These are phyloP conservation scores for Papilio elwesi DNA, from an alignment of 2,888 invertebrate species.

Conservation along the genomic window DNA sequence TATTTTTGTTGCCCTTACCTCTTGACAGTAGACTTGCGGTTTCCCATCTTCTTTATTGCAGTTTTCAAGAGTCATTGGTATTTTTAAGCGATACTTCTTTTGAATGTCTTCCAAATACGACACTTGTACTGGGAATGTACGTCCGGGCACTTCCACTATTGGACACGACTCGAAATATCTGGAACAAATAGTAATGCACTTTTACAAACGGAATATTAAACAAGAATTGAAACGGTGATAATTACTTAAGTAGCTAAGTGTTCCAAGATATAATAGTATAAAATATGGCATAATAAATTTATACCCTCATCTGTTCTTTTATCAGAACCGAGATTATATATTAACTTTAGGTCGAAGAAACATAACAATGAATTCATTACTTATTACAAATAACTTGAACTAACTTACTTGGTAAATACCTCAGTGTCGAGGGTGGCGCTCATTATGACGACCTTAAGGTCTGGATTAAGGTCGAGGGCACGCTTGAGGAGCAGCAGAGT, in stretches of 20 bases:
- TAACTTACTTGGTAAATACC: constrained; percentile 84
- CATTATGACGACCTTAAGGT: constrained; percentile 87
- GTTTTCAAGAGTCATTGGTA: constrained; percentile 60
- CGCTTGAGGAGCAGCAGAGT: constrained; percentile 84
- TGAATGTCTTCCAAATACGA: constrained; percentile 83
- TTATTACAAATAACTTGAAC: no score
- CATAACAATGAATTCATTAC: no score
- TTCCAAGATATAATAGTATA: no score
- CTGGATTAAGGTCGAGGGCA: constrained; percentile 79
- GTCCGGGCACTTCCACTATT: constrained; percentile 82
- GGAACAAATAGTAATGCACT: constrained; percentile 37
- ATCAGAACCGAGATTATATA: no score
- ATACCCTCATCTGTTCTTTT: no score
- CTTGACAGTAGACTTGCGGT: constrained; percentile 77
- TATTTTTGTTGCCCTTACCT: constrained; percentile 59
- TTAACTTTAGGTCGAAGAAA: no score
- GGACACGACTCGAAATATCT: constrained; percentile 77
- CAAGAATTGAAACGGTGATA: no score
- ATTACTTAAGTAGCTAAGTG: no score
- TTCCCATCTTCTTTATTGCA: constrained; percentile 63
- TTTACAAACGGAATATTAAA: no score
- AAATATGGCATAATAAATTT: no score
- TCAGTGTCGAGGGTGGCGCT: constrained; percentile 88
- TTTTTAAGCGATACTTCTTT: constrained; percentile 54
- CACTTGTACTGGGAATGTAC: constrained; percentile 85